These are phyloP conservation scores for Mesodorylaimus sp. DNA, from an alignment of 2,888 invertebrate genomes.

Conservation along the genomic window DNA sequence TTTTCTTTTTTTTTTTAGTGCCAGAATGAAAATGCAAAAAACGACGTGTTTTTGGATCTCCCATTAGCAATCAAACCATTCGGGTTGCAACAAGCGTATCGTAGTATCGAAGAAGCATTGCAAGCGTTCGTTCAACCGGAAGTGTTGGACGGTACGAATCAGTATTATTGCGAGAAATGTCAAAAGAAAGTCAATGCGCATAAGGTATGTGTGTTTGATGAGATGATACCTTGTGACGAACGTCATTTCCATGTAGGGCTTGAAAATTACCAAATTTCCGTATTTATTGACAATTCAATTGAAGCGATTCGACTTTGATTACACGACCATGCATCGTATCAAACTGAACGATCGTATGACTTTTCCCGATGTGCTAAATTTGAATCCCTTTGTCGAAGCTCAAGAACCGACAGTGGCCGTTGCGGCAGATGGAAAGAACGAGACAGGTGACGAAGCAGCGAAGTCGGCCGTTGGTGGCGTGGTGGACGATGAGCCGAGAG, in stretches of 20 bases:
- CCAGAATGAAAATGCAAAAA: slow-evolving; percentile 57
- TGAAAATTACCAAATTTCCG: slow-evolving; percentile 65
- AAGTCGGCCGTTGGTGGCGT: neutral
- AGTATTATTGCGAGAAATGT: slow-evolving; percentile 69
- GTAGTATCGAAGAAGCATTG: slow-evolving; percentile 61
- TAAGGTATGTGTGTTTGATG: slow-evolving; percentile 37
- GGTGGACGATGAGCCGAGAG: neutral
- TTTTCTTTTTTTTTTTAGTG: slow-evolving; percentile 37
- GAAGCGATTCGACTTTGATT: slow-evolving; percentile 75
- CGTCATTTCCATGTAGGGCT: slow-evolving; percentile 38
- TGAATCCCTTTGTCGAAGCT: slow-evolving; percentile 49
- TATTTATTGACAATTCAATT: slow-evolving; percentile 66
- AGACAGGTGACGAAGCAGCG: neutral
- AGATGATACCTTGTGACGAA: too few species aligned
- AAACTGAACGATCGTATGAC: slow-evolving; percentile 70
- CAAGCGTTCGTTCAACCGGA: slow-evolving; percentile 65
- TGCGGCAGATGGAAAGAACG: neutral
- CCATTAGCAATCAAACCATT: slow-evolving; percentile 65
- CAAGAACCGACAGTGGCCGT: slow-evolving; percentile 2
- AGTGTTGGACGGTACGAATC: slow-evolving; percentile 59
- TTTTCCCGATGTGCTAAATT: slow-evolving; percentile 57
- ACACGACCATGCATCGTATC: slow-evolving; percentile 58
- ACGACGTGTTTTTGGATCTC: slow-evolving; percentile 65
- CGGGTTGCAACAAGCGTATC: slow-evolving; percentile 54
- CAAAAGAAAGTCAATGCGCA: slow-evolving; percentile 68